phyloP scores from a whole-genome alignment of 2,797 vertebrate species.

The Onychomys arenicola region DNA sequence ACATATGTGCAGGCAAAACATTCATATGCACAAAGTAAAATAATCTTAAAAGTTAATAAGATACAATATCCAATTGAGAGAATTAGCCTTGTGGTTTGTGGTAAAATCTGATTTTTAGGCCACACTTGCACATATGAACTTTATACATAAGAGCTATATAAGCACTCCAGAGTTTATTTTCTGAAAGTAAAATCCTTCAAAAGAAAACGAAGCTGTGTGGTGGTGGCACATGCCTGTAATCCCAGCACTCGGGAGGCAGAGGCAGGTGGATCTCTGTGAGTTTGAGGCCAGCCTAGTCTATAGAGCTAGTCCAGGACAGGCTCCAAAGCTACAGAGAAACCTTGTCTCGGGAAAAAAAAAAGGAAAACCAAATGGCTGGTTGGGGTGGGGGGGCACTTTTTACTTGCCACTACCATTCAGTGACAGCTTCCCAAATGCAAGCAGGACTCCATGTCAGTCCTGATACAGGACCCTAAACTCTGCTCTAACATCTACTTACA shows the following conservation, averaged over 20 bases:
- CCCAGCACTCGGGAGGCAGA: no score
- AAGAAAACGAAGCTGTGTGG: no score
- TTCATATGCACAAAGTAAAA: background rate
- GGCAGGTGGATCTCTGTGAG: no score
- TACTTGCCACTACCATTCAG: background rate
- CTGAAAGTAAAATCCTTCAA: background rate
- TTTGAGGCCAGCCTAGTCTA: no score
- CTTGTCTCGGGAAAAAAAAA: no score
- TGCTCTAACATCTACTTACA: background rate
- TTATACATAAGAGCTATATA: background rate
- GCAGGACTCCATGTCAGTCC: background rate
- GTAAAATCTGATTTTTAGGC: background rate
- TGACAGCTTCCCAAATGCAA: background rate
- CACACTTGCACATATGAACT: background rate
- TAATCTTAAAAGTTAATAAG: background rate
- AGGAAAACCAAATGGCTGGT: background rate
- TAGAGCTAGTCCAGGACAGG: no score
- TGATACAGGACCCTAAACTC: background rate
- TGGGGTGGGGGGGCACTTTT: background rate
- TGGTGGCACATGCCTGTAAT: no score
- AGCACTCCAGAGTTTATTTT: slow-evolving; percentile 24
- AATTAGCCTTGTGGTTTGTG: slow-evolving; percentile 7
- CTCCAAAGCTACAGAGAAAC: no score
- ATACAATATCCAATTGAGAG: background rate
- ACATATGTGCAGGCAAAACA: background rate